Evolutionary conservation across 2,113 vertebrate species (phyloP), one percentile per base, ranked within the genome.

Genomic region (Pimephales promelas): DNA sequence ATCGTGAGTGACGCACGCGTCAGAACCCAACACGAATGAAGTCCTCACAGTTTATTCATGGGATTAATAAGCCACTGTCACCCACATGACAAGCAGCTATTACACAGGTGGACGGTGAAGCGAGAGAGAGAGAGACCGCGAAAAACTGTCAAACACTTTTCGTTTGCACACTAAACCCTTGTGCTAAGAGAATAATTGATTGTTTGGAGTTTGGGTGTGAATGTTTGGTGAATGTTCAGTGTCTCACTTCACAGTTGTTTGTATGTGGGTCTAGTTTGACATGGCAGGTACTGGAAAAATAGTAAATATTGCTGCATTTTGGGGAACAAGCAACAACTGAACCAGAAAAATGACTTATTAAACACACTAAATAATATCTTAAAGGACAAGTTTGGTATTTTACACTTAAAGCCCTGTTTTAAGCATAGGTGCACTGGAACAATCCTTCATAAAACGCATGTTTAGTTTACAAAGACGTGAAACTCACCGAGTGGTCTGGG

Each of bases 1-100:
- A 62, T 79, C 1, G 4, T 62, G 76, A 45, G 56, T 78, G 76
- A 78, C 13, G 76, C 56, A 79, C 24, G 16, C 76, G 26, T 79
- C 22, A 43, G 54, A 79, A 45, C 22, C 24, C 57, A 22, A 28
- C 13, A 28, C 13, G 9, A 61, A 62, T 79, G 24, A 79, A 47
- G 76, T 79, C 57, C n/a, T 79, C 57, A 59, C 76, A 43, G 57
- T 62, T 79, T 79, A 79, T 79, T 79, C 76, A 62, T 43, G 36
- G 18, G 16, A 62, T 72, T 68, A 45, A 75, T 81, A 10, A 49
- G 40, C 45, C 59, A 9, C 3, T 54, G 43, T 16, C 34, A 45
- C 26, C 36, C 52, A 47, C 57, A 75, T 45, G 81, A 57, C 73
- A 40, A 45, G 62, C 14, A 28, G 68, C n/a, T 43, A 59, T 24